These are phyloP conservation scores for Zelleria hepariella DNA, from an alignment of 2,888 invertebrate genomes.

Conservation along the genomic window DNA sequence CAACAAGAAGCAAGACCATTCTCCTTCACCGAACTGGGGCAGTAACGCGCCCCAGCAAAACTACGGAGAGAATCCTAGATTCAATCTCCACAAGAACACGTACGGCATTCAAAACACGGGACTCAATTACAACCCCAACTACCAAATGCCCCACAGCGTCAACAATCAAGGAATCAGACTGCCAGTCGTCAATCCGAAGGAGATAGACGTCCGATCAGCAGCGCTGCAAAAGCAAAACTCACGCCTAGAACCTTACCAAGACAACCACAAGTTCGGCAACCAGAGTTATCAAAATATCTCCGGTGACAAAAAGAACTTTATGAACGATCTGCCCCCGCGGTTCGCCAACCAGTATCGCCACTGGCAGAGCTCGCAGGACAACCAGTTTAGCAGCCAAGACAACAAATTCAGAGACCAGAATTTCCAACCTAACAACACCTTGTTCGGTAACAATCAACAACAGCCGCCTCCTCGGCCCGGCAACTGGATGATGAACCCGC, in stretches of 20 bases:
- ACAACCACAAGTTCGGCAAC: conserved; percentile 42
- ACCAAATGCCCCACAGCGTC: conserved; percentile 15
- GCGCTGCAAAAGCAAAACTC: conserved; percentile 62
- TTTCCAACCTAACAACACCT: conserved; percentile 23
- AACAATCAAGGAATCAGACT: conserved; percentile 45
- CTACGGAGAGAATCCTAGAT: conserved; percentile 28
- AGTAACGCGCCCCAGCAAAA: conserved; percentile 12
- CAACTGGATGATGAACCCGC: conserved; percentile 24
- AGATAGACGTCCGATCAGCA: conserved; percentile 64
- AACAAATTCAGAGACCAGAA: conserved; percentile 55
- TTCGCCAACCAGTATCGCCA: conserved; percentile 63
- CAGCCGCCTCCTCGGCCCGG: conserved; percentile 22
- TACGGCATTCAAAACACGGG: conserved; percentile 47
- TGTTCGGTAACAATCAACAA: conserved; percentile 3
- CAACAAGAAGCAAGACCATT: conserved; percentile 33
- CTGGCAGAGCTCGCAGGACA: conserved; percentile 55
- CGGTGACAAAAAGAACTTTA: conserved; percentile 58
- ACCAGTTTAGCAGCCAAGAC: conserved; percentile 32
- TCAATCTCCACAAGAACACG: conserved; percentile 35
- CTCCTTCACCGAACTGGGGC: conserved; percentile 28
- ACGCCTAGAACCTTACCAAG: conserved; percentile 50
- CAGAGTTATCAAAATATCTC: conserved; percentile 47
- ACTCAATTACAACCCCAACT: conserved; percentile 38
- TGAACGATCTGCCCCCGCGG: conserved; percentile 57
- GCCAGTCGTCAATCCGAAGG: conserved; percentile 66